These are phyloP conservation scores for Sylvilagus bachmani DNA, from an alignment of 2,113 vertebrate genomes.

Conservation along the genomic window DNA sequence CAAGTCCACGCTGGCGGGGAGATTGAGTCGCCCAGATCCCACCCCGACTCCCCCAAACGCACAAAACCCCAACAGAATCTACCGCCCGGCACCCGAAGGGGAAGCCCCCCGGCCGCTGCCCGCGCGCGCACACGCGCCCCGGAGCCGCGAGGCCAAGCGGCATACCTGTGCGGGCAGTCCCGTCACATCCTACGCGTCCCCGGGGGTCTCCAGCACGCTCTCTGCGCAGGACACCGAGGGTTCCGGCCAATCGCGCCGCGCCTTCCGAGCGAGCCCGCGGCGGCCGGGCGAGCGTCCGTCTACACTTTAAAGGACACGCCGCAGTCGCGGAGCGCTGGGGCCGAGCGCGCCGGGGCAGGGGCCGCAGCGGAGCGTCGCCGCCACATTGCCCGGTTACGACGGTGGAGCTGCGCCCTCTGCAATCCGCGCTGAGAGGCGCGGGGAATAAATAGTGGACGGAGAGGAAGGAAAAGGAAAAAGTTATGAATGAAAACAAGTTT, in stretches of 20 bases:
- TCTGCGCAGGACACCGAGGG: not conserved
- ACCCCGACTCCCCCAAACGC: too few relatives aligned
- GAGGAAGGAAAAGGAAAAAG: constrained; percentile 87
- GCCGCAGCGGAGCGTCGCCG: not conserved
- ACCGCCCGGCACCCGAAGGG: not conserved
- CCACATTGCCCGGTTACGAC: not conserved
- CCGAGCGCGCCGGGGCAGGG: not conserved
- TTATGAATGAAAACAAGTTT: constrained; percentile 96
- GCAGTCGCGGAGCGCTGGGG: not conserved
- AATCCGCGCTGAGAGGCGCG: constrained; percentile 70
- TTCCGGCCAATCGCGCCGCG: not conserved
- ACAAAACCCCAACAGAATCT: not conserved
- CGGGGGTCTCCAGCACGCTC: constrained; percentile 2
- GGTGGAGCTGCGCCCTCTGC: constrained; percentile 81
- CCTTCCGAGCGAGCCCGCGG: not conserved
- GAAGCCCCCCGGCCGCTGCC: not conserved
- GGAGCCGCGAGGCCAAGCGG: not conserved
- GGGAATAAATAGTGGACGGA: constrained; percentile 81
- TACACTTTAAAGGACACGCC: not conserved
- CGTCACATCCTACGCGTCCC: not conserved
- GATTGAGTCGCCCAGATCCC: not conserved
- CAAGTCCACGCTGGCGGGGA: not conserved
- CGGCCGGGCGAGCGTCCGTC: not conserved
- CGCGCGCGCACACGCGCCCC: not conserved
- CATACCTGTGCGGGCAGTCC: constrained; percentile 27